Conservation (phyloP, 2,888 invertebrate species). For the Noctua pronuba region DNA sequence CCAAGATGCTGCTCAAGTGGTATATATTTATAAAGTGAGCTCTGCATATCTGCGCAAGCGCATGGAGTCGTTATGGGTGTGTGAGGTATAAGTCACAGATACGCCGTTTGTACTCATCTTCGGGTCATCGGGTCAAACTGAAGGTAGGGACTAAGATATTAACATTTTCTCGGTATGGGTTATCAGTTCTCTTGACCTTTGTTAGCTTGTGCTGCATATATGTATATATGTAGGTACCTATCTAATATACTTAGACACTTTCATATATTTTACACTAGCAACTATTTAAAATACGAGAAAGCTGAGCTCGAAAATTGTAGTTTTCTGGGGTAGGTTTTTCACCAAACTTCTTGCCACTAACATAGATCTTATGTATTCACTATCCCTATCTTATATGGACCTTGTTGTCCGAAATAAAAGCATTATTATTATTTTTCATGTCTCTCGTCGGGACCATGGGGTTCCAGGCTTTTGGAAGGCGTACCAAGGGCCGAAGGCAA, state of each 20-base stretch:
- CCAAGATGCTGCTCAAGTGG: background rate
- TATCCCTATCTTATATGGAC: background rate
- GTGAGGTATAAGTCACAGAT: constrained; percentile 34
- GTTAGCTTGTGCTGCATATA: constrained; percentile 20
- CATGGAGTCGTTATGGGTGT: constrained; percentile 33
- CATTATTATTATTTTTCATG: background rate
- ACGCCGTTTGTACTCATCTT: constrained; percentile 56
- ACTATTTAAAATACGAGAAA: background rate
- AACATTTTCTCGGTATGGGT: constrained; percentile 67
- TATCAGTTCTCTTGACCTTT: constrained; percentile 66
- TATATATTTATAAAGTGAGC: background rate
- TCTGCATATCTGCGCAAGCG: constrained; percentile 23
- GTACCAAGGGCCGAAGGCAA: background rate
- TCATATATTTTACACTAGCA: background rate
- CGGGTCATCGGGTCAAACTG: constrained; percentile 63
- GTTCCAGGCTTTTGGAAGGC: background rate
- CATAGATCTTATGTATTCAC: background rate
- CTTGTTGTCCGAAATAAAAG: background rate
- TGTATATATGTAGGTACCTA: constrained; percentile 1
- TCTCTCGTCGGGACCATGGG: background rate
- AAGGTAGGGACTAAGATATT: constrained; percentile 55
- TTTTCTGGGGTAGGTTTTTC: background rate
- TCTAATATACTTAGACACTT: background rate
- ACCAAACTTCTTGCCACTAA: background rate
- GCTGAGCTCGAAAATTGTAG: background rate